Percentiles rank a stretch among this genome's conserved stretches.
These are phyloP conservation scores for Drosophila mayaguana DNA, from an alignment of 2,888 invertebrate species.

Conservation along the genomic window DNA sequence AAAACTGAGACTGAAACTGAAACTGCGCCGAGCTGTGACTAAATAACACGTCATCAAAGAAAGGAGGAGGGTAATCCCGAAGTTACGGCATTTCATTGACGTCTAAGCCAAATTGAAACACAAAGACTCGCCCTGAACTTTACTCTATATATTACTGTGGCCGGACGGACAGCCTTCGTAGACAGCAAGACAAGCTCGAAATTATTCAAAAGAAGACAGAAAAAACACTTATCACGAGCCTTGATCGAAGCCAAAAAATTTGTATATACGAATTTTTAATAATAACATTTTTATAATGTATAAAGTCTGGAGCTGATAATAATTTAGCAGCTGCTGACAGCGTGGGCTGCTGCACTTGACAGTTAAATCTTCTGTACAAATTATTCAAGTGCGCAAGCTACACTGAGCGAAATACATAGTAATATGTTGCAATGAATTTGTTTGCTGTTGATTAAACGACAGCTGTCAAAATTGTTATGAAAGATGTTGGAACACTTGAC, in stretches of 20 bases:
- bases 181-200: slow-evolving; percentile 6
- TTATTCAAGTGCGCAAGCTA: slow-evolving; percentile 39
- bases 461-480: slow-evolving; percentile 28
- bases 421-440: background rate
- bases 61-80: slow-evolving; percentile 26
- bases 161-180: slow-evolving; percentile 38
- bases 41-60: slow-evolving; percentile 16
- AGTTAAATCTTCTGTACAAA: slow-evolving; percentile 42
- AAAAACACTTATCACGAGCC: slow-evolving; percentile 45
- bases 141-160: slow-evolving; percentile 46
- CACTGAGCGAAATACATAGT: slow-evolving; percentile 36
- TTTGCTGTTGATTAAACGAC: slow-evolving; percentile 22
- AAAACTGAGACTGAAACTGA: background rate
- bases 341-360: slow-evolving; percentile 65
- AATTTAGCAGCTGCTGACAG: slow-evolving; percentile 47
- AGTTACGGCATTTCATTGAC: background rate
- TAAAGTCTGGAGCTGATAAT: slow-evolving; percentile 53
- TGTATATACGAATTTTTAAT: slow-evolving; percentile 7
- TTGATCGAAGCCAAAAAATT: slow-evolving; percentile 57
- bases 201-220: background rate
- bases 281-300: slow-evolving; percentile 16
- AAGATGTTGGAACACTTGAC: slow-evolving; percentile 32
- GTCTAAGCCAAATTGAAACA: background rate
- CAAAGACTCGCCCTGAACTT: slow-evolving; percentile 48
- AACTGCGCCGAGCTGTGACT: slow-evolving; percentile 30